A percentile compares a stretch with the other conserved stretches of the same genome.
Conservation (phyloP, 2,888 invertebrate genomes). For the Liodrosophila aerea region DNA sequence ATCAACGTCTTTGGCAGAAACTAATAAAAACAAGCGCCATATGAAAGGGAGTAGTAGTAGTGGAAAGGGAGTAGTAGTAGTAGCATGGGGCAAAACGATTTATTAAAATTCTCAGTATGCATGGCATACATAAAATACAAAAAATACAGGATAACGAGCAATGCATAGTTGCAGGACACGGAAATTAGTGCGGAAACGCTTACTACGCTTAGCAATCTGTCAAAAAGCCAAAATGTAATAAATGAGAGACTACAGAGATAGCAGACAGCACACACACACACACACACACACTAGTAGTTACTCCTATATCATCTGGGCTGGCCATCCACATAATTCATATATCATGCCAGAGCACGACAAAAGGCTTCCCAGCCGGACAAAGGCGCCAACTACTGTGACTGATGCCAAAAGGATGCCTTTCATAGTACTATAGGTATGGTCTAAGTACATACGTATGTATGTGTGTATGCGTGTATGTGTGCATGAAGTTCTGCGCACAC, state of each 20-base stretch:
- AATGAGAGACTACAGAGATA: constrained; percentile 44
- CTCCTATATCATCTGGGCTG: constrained; percentile 38
- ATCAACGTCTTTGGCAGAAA: constrained; percentile 75
- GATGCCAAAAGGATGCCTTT: constrained; percentile 38
- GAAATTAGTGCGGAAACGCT: constrained; percentile 74
- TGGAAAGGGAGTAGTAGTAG: not conserved
- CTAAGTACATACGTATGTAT: not conserved
- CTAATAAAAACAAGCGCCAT: constrained; percentile 70
- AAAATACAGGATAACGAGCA: constrained; percentile 11
- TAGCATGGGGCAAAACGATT: constrained; percentile 65
- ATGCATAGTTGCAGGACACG: constrained; percentile 67
- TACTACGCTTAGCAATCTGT: constrained; percentile 74
- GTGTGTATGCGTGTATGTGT: not conserved
- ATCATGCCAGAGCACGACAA: constrained; percentile 61
- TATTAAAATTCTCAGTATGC: constrained; percentile 72
- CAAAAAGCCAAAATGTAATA: constrained; percentile 77
- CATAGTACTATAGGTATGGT: too few relatives aligned
- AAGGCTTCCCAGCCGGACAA: constrained; percentile 45
- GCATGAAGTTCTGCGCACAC: constrained; percentile 9
- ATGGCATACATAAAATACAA: constrained; percentile 58
- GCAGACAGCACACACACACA: constrained; percentile 9
- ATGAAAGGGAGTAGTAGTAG: not conserved
- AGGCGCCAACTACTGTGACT: constrained; percentile 46
- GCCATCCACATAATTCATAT: constrained; percentile 69
- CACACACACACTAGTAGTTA: not conserved